phyloP scores from a whole-genome alignment of 30 jellyfish, hydroid and myxozoan species.

The Cassiopea xamachana region DNA sequence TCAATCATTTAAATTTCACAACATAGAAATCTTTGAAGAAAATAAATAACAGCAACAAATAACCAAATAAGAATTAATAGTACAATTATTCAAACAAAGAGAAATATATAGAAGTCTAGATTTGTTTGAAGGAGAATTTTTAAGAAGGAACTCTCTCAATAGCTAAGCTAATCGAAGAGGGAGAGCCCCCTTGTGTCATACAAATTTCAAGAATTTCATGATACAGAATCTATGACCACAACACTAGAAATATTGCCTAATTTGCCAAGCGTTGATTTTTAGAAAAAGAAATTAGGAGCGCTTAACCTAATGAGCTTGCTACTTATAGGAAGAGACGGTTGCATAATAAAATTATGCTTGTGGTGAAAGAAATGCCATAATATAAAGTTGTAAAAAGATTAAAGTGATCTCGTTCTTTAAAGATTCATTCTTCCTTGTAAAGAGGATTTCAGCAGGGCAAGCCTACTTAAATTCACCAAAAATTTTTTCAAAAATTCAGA shows the following conservation, averaged over 20 bases:
- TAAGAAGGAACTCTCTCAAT: too few relatives aligned
- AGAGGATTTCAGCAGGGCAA: background rate
- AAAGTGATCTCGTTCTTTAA: background rate
- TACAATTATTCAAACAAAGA: too few relatives aligned
- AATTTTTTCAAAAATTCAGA: background rate
- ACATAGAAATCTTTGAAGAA: too few relatives aligned
- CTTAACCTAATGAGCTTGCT: background rate
- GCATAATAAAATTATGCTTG: background rate
- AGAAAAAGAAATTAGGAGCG: background rate
- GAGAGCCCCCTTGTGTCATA: too few relatives aligned
- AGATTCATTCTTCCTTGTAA: background rate
- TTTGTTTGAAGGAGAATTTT: too few relatives aligned
- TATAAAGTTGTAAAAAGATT: background rate
- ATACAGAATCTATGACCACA: too few relatives aligned
- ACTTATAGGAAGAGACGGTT: background rate
- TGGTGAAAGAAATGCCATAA: background rate
- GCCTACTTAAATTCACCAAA: background rate
- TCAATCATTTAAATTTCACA: too few relatives aligned
- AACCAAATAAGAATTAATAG: too few relatives aligned
- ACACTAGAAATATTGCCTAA: background rate
- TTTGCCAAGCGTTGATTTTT: background rate
- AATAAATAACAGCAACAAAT: too few relatives aligned
- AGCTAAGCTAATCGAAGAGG: too few relatives aligned
- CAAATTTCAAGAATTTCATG: too few relatives aligned
- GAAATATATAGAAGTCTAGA: too few relatives aligned